phyloP scores from a whole-genome alignment of 2,113 vertebrate species.

The Xiphophorus hellerii region DNA sequence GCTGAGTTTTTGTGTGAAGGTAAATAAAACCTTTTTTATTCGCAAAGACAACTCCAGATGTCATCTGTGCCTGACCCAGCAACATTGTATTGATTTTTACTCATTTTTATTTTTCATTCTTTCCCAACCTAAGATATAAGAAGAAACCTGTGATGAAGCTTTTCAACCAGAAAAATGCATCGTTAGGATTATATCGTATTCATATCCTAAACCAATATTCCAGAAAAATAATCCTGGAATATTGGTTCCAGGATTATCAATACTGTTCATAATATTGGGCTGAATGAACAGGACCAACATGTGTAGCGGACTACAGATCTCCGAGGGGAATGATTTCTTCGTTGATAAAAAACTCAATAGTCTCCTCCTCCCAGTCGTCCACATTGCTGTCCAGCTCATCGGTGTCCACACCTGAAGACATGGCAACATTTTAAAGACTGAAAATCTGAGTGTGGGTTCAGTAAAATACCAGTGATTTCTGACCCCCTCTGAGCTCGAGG shows the following conservation, averaged over 20 bases:
- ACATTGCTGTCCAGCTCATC: conserved; percentile 98
- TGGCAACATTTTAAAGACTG: neutral
- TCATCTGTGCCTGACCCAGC: too few species aligned
- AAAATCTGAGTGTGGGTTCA: neutral
- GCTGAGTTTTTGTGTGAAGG: too few species aligned
- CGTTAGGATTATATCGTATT: neutral
- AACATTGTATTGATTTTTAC: too few species aligned
- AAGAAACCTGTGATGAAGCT: neutral
- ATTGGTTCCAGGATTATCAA: too few species aligned
- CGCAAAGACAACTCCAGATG: too few species aligned
- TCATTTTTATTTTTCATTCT: too few species aligned
- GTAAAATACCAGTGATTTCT: neutral
- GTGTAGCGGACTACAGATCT: conserved; percentile 85
- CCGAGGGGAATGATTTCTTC: conserved; percentile 97
- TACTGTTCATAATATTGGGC: too few species aligned
- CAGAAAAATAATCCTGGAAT: too few species aligned
- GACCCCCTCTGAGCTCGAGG: conserved; percentile 93
- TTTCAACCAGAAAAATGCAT: neutral
- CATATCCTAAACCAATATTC: too few species aligned
- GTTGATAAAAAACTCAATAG: conserved; percentile 99
- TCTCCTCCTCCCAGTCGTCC: conserved; percentile 99
- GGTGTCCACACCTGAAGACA: conserved; percentile 87
- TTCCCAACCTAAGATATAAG: neutral
- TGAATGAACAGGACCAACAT: too few species aligned
- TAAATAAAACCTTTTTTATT: too few species aligned